Base-by-base conservation (phyloP, 2,797 vertebrate species). In the Gastrophryne carolinensis region DNA sequence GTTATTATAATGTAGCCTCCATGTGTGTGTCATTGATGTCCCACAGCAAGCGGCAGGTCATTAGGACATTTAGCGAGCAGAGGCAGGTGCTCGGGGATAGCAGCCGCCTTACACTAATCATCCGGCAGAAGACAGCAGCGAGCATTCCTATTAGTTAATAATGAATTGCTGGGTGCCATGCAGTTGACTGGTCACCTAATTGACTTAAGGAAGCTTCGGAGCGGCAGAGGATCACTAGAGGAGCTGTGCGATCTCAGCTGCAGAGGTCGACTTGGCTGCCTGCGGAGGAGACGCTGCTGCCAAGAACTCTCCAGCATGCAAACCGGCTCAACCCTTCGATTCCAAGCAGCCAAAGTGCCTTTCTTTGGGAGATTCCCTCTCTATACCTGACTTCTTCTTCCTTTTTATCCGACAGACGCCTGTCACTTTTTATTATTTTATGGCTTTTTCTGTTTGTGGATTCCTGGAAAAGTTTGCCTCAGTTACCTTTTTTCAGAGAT, bases 71-170 rank as follows among this genome's bases (percentile, higher is more conserved):
- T 54, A 65, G 24, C 13, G 29, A 32, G 21, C 15, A 23, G 7
- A 53, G 47, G n/a, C 50, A n/a, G 10, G 49, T 64, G 23, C 26
- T n/a, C 12, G 27, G 4, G 17, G 15, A 65, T 26, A 8, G 77
- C 13, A 9, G 44, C 2, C 0, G 32, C 50, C 71, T 21, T 54
- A 0, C 0, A 41, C 65, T 47, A 79, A 56, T 32, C 41, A 0
- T 64, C 53, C 73, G 2, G 61, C 63, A 69, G 27, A 37, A 75
- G 62, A 15, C 79, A 23, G n/a, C 0, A 69, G 78, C 0, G 11
- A 54, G 44, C 47, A 11, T 78, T 41, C 66, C 52, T 19, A 73
- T 61, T 81, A 72, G 72, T 85, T 82, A 84, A 78, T 81, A 79
- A 84, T 81, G 79, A 58, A 73, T 72, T 11, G 15, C 79, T 61